Percentiles rank a stretch among this genome's conserved stretches.
Conservation (phyloP, 2,113 vertebrate species). For the Eira barbara region DNA sequence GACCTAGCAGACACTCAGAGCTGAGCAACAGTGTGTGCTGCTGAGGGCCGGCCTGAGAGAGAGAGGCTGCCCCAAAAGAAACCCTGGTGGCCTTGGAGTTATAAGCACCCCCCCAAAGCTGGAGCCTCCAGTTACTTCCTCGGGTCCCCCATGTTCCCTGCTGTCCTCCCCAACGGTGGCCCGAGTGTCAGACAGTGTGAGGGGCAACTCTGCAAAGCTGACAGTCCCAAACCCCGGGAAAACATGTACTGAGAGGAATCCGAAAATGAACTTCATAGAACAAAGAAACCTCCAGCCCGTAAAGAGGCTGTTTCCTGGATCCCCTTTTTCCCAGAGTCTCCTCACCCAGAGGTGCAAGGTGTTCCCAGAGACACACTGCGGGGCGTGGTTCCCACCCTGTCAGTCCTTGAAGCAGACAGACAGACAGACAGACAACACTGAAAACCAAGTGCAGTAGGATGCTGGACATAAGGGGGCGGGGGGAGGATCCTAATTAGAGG, state of each 20-base stretch:
- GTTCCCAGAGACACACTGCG: neutral
- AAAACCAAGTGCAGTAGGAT: too few relatives aligned
- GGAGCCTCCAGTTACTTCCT: neutral
- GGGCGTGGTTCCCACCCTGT: neutral
- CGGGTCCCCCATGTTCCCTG: neutral
- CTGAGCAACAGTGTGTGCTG: too few relatives aligned
- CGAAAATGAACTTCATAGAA: neutral
- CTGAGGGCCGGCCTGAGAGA: neutral
- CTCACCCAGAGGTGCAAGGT: neutral
- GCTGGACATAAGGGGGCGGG: neutral
- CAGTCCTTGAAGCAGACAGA: neutral
- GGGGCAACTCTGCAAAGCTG: neutral
- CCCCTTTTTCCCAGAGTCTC: neutral
- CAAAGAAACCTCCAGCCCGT: neutral
- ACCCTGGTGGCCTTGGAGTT: neutral
- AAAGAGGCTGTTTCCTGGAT: neutral
- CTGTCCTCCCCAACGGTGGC: neutral
- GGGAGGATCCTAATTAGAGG: too few relatives aligned
- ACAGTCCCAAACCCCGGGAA: neutral
- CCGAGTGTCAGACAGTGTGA: neutral
- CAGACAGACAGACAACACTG: neutral
- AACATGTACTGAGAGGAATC: neutral
- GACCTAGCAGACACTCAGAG: neutral
- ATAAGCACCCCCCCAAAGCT: neutral
- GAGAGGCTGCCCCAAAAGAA: accelerated